Evolutionary conservation across 2,888 invertebrate genomes (phyloP).

Genomic region (Meteorus cinctellus): DNA sequence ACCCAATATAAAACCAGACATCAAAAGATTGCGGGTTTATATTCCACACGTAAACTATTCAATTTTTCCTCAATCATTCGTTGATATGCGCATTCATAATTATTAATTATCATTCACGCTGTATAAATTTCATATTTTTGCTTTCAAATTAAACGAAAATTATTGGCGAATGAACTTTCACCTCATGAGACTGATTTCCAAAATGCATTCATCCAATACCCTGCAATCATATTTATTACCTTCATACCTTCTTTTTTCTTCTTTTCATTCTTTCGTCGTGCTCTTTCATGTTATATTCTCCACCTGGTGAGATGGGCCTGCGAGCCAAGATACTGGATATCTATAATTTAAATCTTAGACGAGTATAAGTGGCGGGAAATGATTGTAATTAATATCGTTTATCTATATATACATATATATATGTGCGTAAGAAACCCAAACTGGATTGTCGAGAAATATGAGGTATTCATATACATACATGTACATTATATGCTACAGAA

Average conservation of each 20-base stretch:
- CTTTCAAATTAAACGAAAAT: conserved; percentile 25
- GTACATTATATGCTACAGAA: not conserved
- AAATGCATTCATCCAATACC: conserved; percentile 52
- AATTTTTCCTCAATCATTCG: not conserved
- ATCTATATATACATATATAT: conserved; percentile 35
- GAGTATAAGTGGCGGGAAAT: conserved; percentile 63
- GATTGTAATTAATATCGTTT: conserved; percentile 65
- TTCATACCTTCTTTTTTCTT: not conserved
- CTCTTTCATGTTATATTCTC: conserved; percentile 8
- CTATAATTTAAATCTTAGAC: conserved; percentile 67
- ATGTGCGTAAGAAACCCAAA: conserved; percentile 30
- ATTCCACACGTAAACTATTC: too few relatives aligned
- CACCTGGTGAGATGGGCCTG: conserved; percentile 29
- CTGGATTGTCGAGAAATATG: conserved; percentile 5
- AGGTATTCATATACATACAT: not conserved
- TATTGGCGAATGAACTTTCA: conserved; percentile 55
- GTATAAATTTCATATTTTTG: not conserved
- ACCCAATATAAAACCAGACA: too few relatives aligned
- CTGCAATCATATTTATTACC: conserved; percentile 36
- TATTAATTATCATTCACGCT: not conserved
- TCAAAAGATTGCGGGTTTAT: too few relatives aligned
- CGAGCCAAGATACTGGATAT: conserved; percentile 47
- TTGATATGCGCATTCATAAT: not conserved
- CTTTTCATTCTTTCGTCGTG: conserved; percentile 43
- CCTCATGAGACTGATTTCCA: conserved; percentile 61